Conservation (phyloP, 2,888 invertebrate genomes). For the Agapostemon virescens region DNA sequence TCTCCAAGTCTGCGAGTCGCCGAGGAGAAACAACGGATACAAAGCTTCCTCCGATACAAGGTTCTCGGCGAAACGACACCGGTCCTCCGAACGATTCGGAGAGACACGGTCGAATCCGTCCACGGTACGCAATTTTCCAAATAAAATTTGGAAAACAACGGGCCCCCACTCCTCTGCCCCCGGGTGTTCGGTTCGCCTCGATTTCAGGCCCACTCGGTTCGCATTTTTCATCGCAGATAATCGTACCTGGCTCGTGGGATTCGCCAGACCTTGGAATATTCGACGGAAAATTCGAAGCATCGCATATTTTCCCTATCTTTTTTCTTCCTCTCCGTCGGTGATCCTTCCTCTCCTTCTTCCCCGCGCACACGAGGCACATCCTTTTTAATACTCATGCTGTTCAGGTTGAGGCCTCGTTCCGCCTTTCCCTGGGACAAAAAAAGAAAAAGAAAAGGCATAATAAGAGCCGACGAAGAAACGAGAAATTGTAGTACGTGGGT, state of each 20-base stretch:
- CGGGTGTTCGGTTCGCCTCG: constrained; percentile 24
- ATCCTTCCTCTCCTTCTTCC: constrained; percentile 26
- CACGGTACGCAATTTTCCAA: background rate
- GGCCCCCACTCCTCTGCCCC: too few species aligned
- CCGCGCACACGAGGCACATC: constrained; percentile 26
- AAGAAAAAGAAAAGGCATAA: constrained; percentile 5
- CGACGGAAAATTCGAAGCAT: constrained; percentile 40
- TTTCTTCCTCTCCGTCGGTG: constrained; percentile 9
- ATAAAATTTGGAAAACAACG: background rate
- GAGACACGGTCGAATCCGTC: background rate
- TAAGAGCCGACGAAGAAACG: constrained; percentile 29
- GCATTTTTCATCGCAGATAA: constrained; percentile 17
- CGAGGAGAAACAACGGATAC: background rate
- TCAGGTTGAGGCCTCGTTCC: constrained; percentile 44
- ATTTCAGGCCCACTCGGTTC: constrained; percentile 19
- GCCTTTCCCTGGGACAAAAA: constrained; percentile 44
- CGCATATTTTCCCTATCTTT: constrained; percentile 16
- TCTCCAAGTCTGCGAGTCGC: background rate
- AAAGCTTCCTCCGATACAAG: background rate
- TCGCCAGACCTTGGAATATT: constrained; percentile 27
- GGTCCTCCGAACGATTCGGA: too few species aligned
- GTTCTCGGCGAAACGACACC: background rate
- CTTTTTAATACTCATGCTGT: constrained; percentile 51
- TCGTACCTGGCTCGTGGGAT: constrained; percentile 40
- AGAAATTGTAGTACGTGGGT: constrained; percentile 59